Percentiles rank a stretch among this genome's conserved stretches.
phyloP scores from a whole-genome alignment of 64 coral and sea anemone species.

The Stichodactyla mertensii region DNA sequence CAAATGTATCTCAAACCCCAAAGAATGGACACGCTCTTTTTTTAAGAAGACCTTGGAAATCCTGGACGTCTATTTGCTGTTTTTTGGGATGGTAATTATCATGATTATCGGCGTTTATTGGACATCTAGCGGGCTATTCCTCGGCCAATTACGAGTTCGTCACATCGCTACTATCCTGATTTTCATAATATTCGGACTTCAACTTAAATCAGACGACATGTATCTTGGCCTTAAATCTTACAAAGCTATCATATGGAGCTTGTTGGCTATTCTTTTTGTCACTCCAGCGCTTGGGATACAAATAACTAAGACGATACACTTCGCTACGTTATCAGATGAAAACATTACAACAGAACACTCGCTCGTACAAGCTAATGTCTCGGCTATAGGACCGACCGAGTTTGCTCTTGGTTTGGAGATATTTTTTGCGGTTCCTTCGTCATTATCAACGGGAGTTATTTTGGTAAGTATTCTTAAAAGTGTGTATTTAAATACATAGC shows the following conservation, averaged over 20 bases:
- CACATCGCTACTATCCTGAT: conserved; percentile 33
- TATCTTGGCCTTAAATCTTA: conserved; percentile 53
- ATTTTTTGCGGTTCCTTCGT: conserved; percentile 72
- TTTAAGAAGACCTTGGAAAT: conserved; percentile 2
- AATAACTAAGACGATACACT: conserved; percentile 91
- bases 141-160: conserved; percentile 22
- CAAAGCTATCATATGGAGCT: conserved; percentile 66
- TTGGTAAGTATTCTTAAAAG: conserved; percentile 49
- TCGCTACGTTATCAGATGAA: conserved; percentile 61
- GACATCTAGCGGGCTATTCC: conserved; percentile 26
- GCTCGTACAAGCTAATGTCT: conserved; percentile 50
- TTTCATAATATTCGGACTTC: conserved; percentile 64
- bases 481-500: background rate
- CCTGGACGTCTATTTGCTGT: conserved; percentile 42
- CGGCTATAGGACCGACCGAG: conserved; percentile 88
- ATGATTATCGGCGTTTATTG: conserved; percentile 49
- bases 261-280: conserved; percentile 41
- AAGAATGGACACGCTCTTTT: background rate
- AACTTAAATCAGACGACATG: conserved; percentile 58
- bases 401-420: conserved; percentile 86
- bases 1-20: background rate
- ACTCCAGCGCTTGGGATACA: conserved; percentile 71
- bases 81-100: conserved; percentile 54
- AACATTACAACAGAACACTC: conserved; percentile 61
- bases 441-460: conserved; percentile 60